Base-by-base conservation (phyloP, 2,113 vertebrate species). In the Chascanopsetta lugubris region DNA sequence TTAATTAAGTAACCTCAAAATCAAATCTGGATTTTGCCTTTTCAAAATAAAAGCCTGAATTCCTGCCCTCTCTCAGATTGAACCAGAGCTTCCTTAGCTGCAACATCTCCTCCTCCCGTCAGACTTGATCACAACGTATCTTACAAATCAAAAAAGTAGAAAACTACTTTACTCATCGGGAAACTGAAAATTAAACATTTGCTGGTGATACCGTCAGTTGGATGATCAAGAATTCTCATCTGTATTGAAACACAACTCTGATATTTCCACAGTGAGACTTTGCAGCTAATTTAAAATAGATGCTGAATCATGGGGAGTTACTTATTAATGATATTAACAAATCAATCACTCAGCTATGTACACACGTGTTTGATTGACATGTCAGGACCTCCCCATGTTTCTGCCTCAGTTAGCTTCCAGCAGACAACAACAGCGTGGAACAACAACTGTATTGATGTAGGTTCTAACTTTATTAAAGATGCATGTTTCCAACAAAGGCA, bases 201-300 rank as follows among this genome's bases (percentile, higher is more conserved):
- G n/a, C 49, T 32, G 50, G 18, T 20, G 29, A 13, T 20, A n/a
- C n/a, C n/a, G n/a, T n/a, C n/a, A 9, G 21, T 32, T 18, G 5
- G 7, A 38, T 17, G 34, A 38, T 38, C 15, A 15, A 38, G 1
- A 32, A 32, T 32, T 32, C n/a, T n/a, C n/a, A n/a, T n/a, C n/a
- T n/a, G n/a, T 10, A 34, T 21, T 22, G 6, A 34, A 7, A 22
- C n/a, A 8, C 21, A 56, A 6, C n/a, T n/a, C n/a, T n/a, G n/a
- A n/a, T n/a, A 38, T 55, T 36, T 46, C 24, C 5, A 26, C 68
- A 84, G 85, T 87, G 85, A 80, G 88, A 92, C 92, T 91, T 77
- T 95, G 38, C 38, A 42, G 38, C 38, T 84, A 56, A 15, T 57
- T 75, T 30, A 63, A 18, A 73, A 56, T 38, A 48, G 30, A 49